These are phyloP conservation scores for Sinelater perroti DNA, from an alignment of 2,888 invertebrate species.

Conservation along the genomic window DNA sequence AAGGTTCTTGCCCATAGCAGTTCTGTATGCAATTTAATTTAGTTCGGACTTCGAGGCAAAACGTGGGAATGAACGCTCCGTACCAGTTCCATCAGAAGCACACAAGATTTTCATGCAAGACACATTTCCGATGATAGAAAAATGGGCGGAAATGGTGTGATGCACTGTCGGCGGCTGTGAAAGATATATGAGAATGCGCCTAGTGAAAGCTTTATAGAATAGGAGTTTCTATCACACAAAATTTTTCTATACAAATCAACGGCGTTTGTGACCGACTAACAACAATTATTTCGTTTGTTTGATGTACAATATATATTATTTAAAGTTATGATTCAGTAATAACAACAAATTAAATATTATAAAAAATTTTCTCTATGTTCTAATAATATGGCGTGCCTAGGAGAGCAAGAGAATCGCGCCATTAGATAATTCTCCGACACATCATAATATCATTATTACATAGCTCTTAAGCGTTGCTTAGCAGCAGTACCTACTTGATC, in stretches of 20 bases:
- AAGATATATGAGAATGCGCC: conserved; percentile 12
- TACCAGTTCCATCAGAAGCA: conserved; percentile 16
- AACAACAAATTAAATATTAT: conserved; percentile 3
- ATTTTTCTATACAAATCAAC: conserved; percentile 8
- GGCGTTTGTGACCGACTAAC: conserved; percentile 9
- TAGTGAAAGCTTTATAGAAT: conserved; percentile 15
- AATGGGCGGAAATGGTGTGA: not conserved
- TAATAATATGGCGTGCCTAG: not conserved
- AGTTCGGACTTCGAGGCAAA: too few species aligned
- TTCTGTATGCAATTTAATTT: conserved; percentile 7
- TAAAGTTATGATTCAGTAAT: conserved; percentile 6
- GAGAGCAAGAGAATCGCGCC: conserved; percentile 11
- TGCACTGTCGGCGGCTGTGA: not conserved
- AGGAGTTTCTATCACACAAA: conserved; percentile 10
- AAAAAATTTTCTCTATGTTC: conserved; percentile 4
- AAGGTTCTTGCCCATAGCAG: conserved; percentile 24
- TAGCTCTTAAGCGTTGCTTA: conserved; percentile 16
- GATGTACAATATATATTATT: conserved; percentile 8
- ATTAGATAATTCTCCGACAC: not conserved
- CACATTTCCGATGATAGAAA: conserved; percentile 7
- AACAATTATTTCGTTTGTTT: conserved; percentile 21
- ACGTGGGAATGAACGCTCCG: conserved; percentile 17
- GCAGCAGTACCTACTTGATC: conserved; percentile 16
- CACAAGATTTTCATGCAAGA: conserved; percentile 19
- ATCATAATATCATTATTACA: not conserved